phyloP scores from a whole-genome alignment of 2,888 invertebrate species.

The Adineta ricciae region DNA sequence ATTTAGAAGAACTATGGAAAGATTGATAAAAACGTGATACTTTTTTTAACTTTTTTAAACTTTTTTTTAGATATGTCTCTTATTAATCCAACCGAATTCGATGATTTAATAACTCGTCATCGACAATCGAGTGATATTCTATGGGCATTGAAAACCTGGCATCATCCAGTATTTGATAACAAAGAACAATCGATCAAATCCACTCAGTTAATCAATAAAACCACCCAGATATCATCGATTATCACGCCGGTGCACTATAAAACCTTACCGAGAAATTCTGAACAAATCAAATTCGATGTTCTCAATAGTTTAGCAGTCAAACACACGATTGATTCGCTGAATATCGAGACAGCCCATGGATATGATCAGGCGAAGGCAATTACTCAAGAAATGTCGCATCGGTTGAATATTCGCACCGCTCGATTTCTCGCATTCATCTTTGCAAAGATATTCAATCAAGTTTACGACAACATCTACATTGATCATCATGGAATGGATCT shows the following conservation, averaged over 20 bases:
- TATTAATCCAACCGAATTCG: conserved; percentile 21
- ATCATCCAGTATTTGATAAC: conserved; percentile 3
- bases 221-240: background rate
- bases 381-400: background rate
- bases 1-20: background rate
- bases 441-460: background rate
- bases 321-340: background rate
- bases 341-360: background rate
- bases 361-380: background rate
- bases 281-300: conserved; percentile 17
- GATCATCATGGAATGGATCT: background rate
- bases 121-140: background rate
- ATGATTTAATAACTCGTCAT: conserved; percentile 26
- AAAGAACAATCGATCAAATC: background rate
- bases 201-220: background rate
- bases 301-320: conserved; percentile 12
- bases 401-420: background rate
- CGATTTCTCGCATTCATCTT: background rate
- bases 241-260: background rate
- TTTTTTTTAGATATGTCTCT: conserved; percentile 13
- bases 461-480: conserved; percentile 11
- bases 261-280: background rate
- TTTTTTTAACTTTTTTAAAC: too few relatives aligned
- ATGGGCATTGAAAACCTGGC: background rate
- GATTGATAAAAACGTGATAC: background rate